These are phyloP conservation scores for Athripsodes cinereus DNA, from an alignment of 2,888 invertebrate species.

Conservation along the genomic window DNA sequence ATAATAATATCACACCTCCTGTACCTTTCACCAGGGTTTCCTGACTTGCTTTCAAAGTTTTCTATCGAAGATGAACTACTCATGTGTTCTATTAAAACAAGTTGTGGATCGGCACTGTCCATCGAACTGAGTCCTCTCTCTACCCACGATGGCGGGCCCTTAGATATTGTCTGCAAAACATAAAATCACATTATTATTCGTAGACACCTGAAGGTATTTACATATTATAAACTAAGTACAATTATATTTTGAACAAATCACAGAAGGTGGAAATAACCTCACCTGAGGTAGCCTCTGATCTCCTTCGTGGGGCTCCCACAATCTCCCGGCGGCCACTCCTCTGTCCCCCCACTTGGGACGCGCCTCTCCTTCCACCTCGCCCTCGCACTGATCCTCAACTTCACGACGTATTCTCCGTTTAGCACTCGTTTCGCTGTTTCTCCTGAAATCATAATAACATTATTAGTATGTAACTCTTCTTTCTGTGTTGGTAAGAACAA, in stretches of 20 bases:
- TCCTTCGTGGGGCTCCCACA: conserved; percentile 58
- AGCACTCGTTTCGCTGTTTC: conserved; percentile 33
- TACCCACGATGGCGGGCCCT: conserved; percentile 52
- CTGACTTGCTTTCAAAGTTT: conserved; percentile 14
- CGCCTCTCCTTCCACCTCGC: conserved; percentile 46
- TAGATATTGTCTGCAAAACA: conserved; percentile 42
- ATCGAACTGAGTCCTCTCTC: conserved; percentile 52
- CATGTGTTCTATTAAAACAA: conserved; percentile 52
- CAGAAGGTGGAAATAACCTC: no score
- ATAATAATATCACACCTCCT: no score
- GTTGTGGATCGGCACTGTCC: conserved; percentile 44
- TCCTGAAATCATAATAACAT: conserved; percentile 26
- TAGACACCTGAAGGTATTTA: no score
- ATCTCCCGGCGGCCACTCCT: conserved; percentile 59
- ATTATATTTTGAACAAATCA: no score
- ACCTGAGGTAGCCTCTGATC: conserved; percentile 48
- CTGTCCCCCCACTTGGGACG: conserved; percentile 70
- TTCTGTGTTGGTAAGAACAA: no score
- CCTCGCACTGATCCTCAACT: not conserved
- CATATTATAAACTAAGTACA: no score
- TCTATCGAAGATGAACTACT: conserved; percentile 32
- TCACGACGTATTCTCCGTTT: no score
- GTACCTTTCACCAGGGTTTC: no score
- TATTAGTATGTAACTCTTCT: no score
- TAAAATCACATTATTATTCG: no score